Base-by-base conservation (phyloP, 2,113 vertebrate genomes). In the Noctilio leporinus region DNA sequence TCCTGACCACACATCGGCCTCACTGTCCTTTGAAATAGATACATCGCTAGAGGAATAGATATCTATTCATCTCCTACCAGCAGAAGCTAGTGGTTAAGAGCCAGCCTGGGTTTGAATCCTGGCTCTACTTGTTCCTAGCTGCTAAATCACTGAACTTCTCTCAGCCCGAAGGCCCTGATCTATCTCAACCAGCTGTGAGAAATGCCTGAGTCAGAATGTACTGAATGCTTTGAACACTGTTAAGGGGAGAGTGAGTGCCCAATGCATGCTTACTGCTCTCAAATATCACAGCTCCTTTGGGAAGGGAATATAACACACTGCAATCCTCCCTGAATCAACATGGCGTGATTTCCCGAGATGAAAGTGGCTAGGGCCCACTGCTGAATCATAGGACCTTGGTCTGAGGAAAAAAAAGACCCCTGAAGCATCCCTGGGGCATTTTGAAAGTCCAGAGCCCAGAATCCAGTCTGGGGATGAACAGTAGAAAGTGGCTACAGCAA, bases 401-500 rank as follows among this genome's bases (percentile, higher is more conserved):
- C 49, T 43, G 62, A 81, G 45, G 45, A n/a, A 75, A 75, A 69
- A 30, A 7, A 19, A 75, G 69, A 80, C 5, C 64, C 3, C 6
- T 3, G 17, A 96, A 62, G 14, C 30, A 55, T 57, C 17, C 65
- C 53, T 12, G 78, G 70, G 38, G 4, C 17, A 6, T 24, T 53
- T 5, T 40, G 33, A 59, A 86, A 78, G 45, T 55, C 67, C 43
- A 33, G 57, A 89, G 73, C 67, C 8, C 47, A 81, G 72, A 96
- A 49, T 72, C 15, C 53, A 83, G 8, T 17, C 26, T n/a, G 7
- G 7, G 28, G 33, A 22, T 3, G 1, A 33, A 51, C 75, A 22
- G 3, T 8, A 35, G 43, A 40, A 88, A 87, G 64, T 4, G 26
- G 43, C 51, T 33, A 15, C 4, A 19, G 75, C 24, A 28, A 19